Percentiles rank a stretch among this genome's conserved stretches.
These are phyloP conservation scores for Heliconius ismenius DNA, from an alignment of 2,888 invertebrate species.

Conservation along the genomic window DNA sequence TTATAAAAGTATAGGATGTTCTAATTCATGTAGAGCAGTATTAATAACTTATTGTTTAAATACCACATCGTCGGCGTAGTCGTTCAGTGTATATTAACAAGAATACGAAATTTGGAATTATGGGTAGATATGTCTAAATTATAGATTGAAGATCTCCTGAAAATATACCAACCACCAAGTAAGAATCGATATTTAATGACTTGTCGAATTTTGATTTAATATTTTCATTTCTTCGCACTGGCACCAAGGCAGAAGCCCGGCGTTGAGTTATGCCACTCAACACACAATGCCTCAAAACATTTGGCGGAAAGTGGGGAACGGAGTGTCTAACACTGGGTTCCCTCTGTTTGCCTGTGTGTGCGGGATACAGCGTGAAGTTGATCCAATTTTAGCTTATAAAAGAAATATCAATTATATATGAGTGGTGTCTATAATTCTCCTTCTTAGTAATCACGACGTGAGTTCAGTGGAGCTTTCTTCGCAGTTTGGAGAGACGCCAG, in stretches of 20 bases:
- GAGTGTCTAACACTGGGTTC: too few relatives aligned
- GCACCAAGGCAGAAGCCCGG: too few relatives aligned
- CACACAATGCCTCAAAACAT: too few relatives aligned
- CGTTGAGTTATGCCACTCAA: too few relatives aligned
- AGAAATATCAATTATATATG: neutral
- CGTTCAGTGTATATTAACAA: neutral
- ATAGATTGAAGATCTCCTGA: neutral
- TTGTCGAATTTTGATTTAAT: neutral
- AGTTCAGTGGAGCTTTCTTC: slow-evolving; percentile 8
- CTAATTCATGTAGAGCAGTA: neutral
- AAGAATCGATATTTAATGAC: neutral
- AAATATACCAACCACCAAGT: neutral
- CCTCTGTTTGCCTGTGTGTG: too few relatives aligned
- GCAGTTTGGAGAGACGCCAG: slow-evolving; percentile 30
- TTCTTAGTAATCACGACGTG: slow-evolving; percentile 1
- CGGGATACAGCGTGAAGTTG: too few relatives aligned
- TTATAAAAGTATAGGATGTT: neutral
- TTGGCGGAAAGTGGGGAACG: too few relatives aligned
- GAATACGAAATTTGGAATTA: neutral
- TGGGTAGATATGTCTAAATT: neutral
- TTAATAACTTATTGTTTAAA: neutral
- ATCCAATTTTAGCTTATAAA: neutral
- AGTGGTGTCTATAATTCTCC: neutral
- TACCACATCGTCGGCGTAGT: neutral
- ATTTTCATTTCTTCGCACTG: too few relatives aligned